A percentile compares a stretch with the other conserved stretches of the same genome.
Evolutionary conservation across 2,113 vertebrate species (phyloP).

Genomic region (Eulemur rufifrons): DNA sequence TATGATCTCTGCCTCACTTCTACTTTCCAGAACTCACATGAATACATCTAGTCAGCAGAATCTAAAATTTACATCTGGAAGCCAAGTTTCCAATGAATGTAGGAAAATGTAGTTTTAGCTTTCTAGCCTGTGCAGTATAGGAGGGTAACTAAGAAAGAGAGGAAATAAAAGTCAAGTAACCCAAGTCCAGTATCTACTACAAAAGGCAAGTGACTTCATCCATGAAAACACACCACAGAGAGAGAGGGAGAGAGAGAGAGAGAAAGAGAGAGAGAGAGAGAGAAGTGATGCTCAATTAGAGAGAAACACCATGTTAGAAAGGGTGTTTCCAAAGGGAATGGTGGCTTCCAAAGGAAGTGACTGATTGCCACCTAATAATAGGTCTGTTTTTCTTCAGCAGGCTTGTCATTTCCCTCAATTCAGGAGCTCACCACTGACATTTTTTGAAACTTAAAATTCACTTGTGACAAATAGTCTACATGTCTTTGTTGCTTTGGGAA

Average conservation of each 20-base stretch:
- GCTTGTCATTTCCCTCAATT: neutral
- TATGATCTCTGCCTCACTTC: neutral
- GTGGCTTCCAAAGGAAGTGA: neutral
- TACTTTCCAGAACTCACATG: neutral
- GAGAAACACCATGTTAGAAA: neutral
- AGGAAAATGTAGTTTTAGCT: neutral
- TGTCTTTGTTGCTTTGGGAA: neutral
- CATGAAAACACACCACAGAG: neutral
- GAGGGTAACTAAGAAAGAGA: neutral
- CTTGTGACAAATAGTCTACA: neutral
- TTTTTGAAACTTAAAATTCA: neutral
- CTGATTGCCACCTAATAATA: neutral
- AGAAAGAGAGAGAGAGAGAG: neutral
- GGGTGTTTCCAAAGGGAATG: neutral
- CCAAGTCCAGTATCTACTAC: neutral
- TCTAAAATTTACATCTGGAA: neutral
- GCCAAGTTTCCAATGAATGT: neutral
- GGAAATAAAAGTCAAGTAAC: neutral
- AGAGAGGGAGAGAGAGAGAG: neutral
- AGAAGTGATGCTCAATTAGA: neutral
- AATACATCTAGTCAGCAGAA: neutral
- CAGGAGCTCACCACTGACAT: neutral
- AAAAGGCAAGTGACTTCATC: neutral
- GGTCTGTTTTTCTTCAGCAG: neutral
- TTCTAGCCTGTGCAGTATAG: neutral